phyloP scores from a whole-genome alignment of 2,113 vertebrate genomes.

The Burhinus bistriatus region DNA sequence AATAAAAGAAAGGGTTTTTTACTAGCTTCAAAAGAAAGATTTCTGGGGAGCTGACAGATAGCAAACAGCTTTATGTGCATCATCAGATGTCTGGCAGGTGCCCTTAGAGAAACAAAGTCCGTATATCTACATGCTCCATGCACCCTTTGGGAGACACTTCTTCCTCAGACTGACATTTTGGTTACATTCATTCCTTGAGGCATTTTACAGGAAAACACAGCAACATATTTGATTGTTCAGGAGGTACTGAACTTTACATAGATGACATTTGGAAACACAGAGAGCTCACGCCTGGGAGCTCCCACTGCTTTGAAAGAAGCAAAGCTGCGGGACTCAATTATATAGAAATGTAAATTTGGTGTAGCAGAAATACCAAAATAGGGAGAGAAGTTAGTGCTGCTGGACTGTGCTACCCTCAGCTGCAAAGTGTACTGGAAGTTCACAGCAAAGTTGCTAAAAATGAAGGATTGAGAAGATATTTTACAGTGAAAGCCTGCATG shows the following conservation, averaged over 20 bases:
- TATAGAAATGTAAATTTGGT: background rate
- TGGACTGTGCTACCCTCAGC: background rate
- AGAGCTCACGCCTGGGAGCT: background rate
- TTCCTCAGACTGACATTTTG: slow-evolving; percentile 23
- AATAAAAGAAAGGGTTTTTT: background rate
- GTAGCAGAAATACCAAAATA: background rate
- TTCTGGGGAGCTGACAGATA: background rate
- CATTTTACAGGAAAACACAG: slow-evolving; percentile 11
- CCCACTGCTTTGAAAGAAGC: background rate
- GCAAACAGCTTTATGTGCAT: background rate
- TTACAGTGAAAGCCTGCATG: background rate
- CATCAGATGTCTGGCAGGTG: background rate
- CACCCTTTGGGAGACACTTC: background rate
- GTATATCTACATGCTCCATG: background rate
- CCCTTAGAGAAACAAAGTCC: background rate
- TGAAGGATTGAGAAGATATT: background rate
- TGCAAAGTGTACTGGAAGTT: background rate
- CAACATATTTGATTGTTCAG: background rate
- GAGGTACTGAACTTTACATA: slow-evolving; percentile 44
- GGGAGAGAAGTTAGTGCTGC: background rate
- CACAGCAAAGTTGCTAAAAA: background rate
- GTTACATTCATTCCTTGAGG: slow-evolving; percentile 22
- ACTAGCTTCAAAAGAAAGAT: background rate
- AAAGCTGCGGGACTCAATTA: slow-evolving; percentile 6
- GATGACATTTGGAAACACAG: slow-evolving; percentile 24